phyloP scores from a whole-genome alignment of 2,888 invertebrate genomes.

The Acanthosepion lycidas region DNA sequence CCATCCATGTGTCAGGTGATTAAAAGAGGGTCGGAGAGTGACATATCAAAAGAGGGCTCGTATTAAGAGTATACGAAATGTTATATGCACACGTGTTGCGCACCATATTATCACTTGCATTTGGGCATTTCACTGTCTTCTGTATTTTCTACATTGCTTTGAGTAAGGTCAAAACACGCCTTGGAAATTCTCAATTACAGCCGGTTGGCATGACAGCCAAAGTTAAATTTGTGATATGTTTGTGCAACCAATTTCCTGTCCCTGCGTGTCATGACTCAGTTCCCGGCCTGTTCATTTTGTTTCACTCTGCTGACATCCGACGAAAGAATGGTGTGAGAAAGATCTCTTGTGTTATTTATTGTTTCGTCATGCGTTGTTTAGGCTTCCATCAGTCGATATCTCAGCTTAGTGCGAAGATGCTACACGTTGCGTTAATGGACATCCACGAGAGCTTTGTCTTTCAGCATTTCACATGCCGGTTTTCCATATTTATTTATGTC shows the following conservation, averaged over 20 bases:
- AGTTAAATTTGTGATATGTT: too few species aligned
- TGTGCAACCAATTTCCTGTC: background rate
- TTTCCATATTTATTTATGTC: too few species aligned
- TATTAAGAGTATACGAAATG: background rate
- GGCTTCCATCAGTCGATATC: background rate
- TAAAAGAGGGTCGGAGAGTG: background rate
- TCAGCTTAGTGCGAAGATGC: background rate
- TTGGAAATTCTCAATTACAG: background rate
- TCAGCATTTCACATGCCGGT: too few species aligned
- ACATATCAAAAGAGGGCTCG: background rate
- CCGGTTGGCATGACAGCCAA: background rate
- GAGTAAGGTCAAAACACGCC: background rate
- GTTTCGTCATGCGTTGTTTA: rapidly evolving
- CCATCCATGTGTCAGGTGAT: background rate
- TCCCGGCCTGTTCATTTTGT: background rate
- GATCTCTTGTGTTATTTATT: background rate
- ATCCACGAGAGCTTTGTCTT: too few species aligned
- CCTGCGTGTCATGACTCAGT: background rate
- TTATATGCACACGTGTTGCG: rapidly evolving
- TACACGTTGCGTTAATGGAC: too few species aligned
- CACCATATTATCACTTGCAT: background rate
- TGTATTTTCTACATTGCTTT: background rate
- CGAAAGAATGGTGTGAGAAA: background rate
- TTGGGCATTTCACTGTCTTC: background rate
- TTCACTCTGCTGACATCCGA: background rate